Conservation (phyloP, 2,888 invertebrate species). For the Lumbricus terrestris region DNA sequence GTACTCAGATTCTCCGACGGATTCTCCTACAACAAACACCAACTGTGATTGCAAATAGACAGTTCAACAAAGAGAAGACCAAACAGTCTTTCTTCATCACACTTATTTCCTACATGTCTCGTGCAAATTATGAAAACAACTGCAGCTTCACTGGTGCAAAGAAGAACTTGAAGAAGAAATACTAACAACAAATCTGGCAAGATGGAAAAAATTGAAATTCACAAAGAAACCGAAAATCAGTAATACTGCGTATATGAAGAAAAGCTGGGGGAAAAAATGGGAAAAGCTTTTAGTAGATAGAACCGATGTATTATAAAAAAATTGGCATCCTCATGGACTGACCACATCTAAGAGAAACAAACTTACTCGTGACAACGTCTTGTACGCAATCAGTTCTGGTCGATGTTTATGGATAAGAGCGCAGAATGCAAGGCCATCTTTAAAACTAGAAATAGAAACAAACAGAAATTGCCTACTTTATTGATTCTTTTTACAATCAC, state of each 20-base stretch:
- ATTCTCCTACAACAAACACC: conserved; percentile 71
- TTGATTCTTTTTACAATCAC: background rate
- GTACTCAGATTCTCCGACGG: conserved; percentile 97
- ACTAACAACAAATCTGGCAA: background rate
- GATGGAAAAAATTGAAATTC: background rate
- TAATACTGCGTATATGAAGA: background rate
- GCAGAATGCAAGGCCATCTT: conserved; percentile 99
- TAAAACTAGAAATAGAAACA: conserved; percentile 73
- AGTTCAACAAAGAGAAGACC: too few relatives aligned
- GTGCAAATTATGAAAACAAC: background rate
- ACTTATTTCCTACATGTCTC: too few relatives aligned
- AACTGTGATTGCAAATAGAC: conserved; percentile 16
- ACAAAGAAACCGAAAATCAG: background rate
- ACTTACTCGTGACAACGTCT: conserved; percentile 84
- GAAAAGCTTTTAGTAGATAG: background rate
- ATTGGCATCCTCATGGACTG: background rate
- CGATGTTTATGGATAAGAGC: conserved; percentile 98
- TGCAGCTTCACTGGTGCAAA: background rate
- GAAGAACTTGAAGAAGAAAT: background rate
- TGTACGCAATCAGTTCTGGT: conserved; percentile 98
- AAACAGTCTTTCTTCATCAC: too few relatives aligned
- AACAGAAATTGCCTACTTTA: background rate
- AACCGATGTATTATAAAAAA: background rate
- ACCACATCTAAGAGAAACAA: background rate
- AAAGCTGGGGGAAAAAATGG: background rate